Conservation (phyloP, 1,140 invertebrate species). For the Chelonus insularis region DNA sequence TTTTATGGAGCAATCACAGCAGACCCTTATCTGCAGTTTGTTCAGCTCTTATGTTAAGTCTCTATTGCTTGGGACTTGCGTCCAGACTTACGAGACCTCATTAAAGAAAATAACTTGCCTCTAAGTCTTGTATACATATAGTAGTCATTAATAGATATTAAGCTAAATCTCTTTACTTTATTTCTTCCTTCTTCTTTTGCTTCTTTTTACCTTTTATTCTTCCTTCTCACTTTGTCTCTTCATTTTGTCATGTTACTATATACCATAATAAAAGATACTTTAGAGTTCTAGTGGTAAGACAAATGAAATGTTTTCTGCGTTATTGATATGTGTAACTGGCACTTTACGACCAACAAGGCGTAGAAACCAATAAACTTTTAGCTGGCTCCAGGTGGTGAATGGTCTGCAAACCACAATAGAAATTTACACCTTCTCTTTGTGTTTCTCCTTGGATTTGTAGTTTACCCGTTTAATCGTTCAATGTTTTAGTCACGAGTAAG, state of each 20-base stretch:
- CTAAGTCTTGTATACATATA: slow-evolving; percentile 1
- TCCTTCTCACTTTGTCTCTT: neutral
- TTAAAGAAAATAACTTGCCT: slow-evolving; percentile 20
- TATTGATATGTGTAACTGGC: too few species aligned
- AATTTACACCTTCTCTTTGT: too few species aligned
- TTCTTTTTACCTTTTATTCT: too few species aligned
- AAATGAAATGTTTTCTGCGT: neutral
- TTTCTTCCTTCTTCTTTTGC: neutral
- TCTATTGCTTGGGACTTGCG: slow-evolving; percentile 16
- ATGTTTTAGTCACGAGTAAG: too few species aligned
- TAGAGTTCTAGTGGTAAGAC: neutral
- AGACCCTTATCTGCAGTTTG: slow-evolving; percentile 57
- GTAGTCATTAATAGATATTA: slow-evolving; percentile 12
- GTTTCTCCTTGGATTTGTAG: too few species aligned
- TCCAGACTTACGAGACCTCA: neutral
- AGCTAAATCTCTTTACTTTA: neutral
- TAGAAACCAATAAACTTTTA: too few species aligned
- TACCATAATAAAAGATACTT: slow-evolving; percentile 12
- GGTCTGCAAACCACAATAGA: too few species aligned
- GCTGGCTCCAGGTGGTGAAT: too few species aligned
- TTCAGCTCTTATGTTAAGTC: slow-evolving; percentile 47
- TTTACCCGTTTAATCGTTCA: too few species aligned
- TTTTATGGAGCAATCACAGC: slow-evolving; percentile 58
- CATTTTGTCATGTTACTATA: slow-evolving; percentile 3
- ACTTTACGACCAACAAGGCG: too few species aligned